Base-by-base conservation (phyloP, 2,113 vertebrate genomes). In the Porphyrio hochstetteri region DNA sequence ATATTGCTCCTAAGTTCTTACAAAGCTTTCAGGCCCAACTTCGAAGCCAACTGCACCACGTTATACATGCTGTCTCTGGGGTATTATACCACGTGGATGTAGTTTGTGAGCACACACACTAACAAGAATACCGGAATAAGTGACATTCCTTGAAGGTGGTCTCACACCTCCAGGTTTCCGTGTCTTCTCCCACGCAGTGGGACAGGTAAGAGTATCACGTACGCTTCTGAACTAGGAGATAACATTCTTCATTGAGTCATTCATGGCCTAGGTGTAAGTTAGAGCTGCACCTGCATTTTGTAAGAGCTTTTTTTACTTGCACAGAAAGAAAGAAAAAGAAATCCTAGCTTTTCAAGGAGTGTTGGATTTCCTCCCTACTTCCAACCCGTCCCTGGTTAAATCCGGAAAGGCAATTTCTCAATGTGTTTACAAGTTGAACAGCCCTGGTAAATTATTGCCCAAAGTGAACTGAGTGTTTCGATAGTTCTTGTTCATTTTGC, bases 1-100 rank as follows among this genome's bases (percentile, higher is more conserved):
- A 95, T 44, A 65, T 31, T 93, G 79, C 91, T 95, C 74, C 95
- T 94, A 59, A 90, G 93, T 44, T 94, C 76, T 82, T 80, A 95
- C 93, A 97, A 96, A 94, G 85, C 70, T 94, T 94, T 95, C 71
- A 92, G 70, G 72, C 33, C 70, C 89, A 70, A 86, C 91, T 94
- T 94, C 70, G 83, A 82, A 71, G 83, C 68, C 94, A 95, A 95
- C 74, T 88, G 82, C 93, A 91, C 89, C 77, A 64, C 14, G 83
- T 90, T 96, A 89, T 81, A 78, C 83, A 91, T 44, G n/a, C 10
- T 74, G 70, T 86, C 95, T 96, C 95, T 81, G 72, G 71, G 65
- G 88, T 92, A 29, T 76, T 85, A 50, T 31, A 87, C 84, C 86
- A 93, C 40, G 71, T 88, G 94, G 92, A 81, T 10, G 1, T 29